Base-by-base conservation (phyloP, 2,888 invertebrate species). In the Hermaeophaga mercurialis region DNA sequence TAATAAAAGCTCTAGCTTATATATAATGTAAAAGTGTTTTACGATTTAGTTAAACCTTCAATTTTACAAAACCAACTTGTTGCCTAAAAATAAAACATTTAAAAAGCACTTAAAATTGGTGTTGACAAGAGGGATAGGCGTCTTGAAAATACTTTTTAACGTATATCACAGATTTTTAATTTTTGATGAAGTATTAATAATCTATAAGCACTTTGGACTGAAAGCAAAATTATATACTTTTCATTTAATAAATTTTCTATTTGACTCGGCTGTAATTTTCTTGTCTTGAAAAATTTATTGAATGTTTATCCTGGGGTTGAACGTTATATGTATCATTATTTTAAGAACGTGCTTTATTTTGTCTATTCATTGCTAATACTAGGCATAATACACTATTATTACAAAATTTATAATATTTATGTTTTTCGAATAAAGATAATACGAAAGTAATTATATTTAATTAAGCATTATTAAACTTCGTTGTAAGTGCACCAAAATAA, bases 171-270 rank as follows among this genome's bases (percentile, higher is more conserved):
- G n/a, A 39, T 39, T 50, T 50, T 50, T 41, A 28, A 50, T 50
- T 31, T 50, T 50, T 50, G 50, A 50, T 41, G 50, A 50, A 31
- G 33, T 11, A 41, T 50, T 50, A 50, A 50, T 50, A 46, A 46
- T 46, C 17, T 12, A 46, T 9, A 34, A 34, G 46, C 46, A 46
- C 46, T 46, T 46, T 11, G 9, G 9, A 45, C 12, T 14, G 22
- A 22, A 34, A 22, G 14, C 8, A 22, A 46, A 46, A 46, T 46
- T 46, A 46, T n/a, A n/a, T 22, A 14, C 33, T 46, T 46, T 46
- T 46, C 45, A 31, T 46, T 46, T 19, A 12, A 31, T 26, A 26
- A 7, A 43, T 43, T 43, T 26, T 26, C 26, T 26, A 9, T 8
- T 26, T 26, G 11, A 33, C 14, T 7, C 5, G 6, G 6, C 12